phyloP scores from a whole-genome alignment of 2,113 vertebrate species.

The Pedetes capensis region DNA sequence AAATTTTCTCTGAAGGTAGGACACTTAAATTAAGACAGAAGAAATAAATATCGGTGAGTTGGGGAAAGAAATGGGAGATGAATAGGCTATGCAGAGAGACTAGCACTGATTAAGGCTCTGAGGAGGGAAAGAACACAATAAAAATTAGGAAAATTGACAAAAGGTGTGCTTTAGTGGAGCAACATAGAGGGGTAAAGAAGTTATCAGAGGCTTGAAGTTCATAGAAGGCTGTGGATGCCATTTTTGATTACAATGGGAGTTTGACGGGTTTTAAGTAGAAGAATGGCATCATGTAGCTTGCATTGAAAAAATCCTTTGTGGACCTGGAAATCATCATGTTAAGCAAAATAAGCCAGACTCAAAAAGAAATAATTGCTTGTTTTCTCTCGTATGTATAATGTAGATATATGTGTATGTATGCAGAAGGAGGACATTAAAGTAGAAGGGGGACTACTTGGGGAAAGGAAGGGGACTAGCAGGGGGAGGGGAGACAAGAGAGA shows the following conservation, averaged over 20 bases:
- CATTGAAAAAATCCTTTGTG: neutral
- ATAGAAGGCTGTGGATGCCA: neutral
- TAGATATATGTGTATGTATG: too few relatives aligned
- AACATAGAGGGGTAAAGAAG: neutral
- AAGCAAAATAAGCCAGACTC: too few relatives aligned
- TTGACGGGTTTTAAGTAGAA: slow-evolving; percentile 8
- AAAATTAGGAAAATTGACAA: neutral
- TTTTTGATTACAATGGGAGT: neutral
- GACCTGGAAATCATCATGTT: too few relatives aligned
- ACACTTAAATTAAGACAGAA: neutral
- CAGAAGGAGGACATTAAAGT: too few relatives aligned
- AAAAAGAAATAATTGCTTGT: too few relatives aligned
- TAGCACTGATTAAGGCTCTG: neutral
- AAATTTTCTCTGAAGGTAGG: neutral
- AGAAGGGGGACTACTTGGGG: too few relatives aligned
- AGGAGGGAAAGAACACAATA: neutral
- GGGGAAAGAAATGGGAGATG: neutral
- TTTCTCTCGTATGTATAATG: too few relatives aligned
- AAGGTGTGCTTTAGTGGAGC: neutral
- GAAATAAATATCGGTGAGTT: neutral
- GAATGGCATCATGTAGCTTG: neutral
- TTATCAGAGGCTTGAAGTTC: neutral
- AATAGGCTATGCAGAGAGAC: neutral
- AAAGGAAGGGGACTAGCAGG: too few relatives aligned
- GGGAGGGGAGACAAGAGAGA: too few relatives aligned